These are phyloP conservation scores for Apus apus DNA, from an alignment of 2,113 vertebrate genomes.

Conservation along the genomic window DNA sequence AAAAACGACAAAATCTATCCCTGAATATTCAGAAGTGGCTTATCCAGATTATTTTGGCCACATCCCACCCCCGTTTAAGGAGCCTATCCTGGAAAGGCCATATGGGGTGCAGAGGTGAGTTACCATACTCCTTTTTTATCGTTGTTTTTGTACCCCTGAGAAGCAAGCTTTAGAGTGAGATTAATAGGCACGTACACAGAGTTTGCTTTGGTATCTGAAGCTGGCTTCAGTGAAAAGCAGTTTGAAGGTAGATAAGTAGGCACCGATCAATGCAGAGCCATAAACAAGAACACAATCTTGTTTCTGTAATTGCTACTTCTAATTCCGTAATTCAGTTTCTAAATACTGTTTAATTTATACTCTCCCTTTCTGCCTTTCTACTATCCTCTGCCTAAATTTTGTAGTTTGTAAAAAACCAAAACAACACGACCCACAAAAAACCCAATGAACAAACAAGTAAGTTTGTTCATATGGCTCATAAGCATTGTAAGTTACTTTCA, in stretches of 20 bases:
- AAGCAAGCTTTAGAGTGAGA: not conserved
- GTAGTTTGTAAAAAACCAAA: not conserved
- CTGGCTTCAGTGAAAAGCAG: not conserved
- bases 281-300: not conserved
- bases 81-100: constrained; percentile 90
- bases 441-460: not conserved
- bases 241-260: not conserved
- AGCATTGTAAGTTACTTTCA: not conserved
- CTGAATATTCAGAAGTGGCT: constrained; percentile 92
- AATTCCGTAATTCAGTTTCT: not conserved
- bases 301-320: not conserved
- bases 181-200: not conserved
- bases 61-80: constrained; percentile 88
- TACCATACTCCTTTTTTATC: not conserved
- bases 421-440: not conserved
- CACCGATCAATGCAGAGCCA: not conserved
- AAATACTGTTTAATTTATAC: not conserved
- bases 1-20: constrained; percentile 90
- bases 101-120: constrained; percentile 97
- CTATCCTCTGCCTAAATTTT: not conserved
- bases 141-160: not conserved
- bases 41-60: constrained; percentile 99
- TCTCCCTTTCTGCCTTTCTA: not conserved
- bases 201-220: not conserved
- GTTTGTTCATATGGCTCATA: too few species aligned